phyloP scores from a whole-genome alignment of 2,797 vertebrate species.

The Melanotaenia parkinsoni region DNA sequence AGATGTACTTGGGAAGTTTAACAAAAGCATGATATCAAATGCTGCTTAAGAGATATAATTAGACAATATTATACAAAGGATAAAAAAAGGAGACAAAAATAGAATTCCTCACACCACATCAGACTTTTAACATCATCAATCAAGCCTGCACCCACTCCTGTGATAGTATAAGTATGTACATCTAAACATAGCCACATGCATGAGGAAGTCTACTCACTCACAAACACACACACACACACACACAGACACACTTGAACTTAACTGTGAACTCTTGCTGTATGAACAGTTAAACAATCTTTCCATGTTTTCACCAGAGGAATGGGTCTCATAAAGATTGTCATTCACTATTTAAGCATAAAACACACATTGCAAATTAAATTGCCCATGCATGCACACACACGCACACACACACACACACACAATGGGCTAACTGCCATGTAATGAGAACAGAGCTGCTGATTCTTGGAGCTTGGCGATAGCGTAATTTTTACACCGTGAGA shows the following conservation, averaged over 20 bases:
- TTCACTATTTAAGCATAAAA: conserved; percentile 72
- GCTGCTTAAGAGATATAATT: background rate
- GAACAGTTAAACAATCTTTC: conserved; percentile 73
- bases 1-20: background rate
- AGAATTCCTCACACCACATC: conserved; percentile 9
- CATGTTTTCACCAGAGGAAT: conserved; percentile 69
- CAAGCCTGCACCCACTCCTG: conserved; percentile 34
- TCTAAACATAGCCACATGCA: conserved; percentile 61
- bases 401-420: conserved; percentile 20
- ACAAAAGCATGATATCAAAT: background rate
- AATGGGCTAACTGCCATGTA: conserved; percentile 43
- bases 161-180: conserved; percentile 56
- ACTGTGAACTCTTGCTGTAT: conserved; percentile 63
- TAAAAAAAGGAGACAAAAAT: conserved; percentile 12
- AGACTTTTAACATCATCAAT: conserved; percentile 28
- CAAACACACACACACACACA: conserved; percentile 25
- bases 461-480: conserved; percentile 66
- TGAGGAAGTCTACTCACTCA: conserved; percentile 35
- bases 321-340: conserved; percentile 74
- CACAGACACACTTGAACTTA: conserved; percentile 50
- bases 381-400: conserved; percentile 28
- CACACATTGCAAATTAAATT: conserved; percentile 48
- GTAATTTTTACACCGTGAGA: conserved; percentile 80
- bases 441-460: conserved; percentile 68
- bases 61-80: background rate